Evolutionary conservation across 2,797 vertebrate species (phyloP).

Genomic region (Nannoperca obscura): DNA sequence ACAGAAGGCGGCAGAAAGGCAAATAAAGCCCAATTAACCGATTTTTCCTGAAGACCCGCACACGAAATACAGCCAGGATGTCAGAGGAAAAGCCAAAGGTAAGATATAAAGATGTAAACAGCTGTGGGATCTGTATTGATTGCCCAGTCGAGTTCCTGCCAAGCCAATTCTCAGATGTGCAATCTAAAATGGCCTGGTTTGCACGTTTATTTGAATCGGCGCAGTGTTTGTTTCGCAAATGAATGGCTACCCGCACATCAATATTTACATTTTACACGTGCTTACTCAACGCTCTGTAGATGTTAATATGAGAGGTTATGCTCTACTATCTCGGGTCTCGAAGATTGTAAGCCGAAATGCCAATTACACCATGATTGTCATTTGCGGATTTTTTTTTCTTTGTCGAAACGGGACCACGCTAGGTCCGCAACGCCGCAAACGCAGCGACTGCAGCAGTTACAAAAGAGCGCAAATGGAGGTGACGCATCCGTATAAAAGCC

Average conservation of each 20-base stretch:
- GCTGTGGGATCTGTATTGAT: background rate
- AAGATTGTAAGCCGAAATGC: background rate
- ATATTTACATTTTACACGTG: background rate
- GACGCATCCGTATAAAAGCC: constrained; percentile 46
- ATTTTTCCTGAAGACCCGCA: constrained; percentile 39
- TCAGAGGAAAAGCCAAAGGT: constrained; percentile 97
- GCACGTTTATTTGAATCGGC: constrained; percentile 83
- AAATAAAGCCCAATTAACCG: constrained; percentile 61
- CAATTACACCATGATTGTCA: constrained; percentile 57
- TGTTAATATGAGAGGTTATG: accelerated
- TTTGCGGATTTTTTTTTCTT: constrained; percentile 84
- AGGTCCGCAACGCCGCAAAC: constrained; percentile 79
- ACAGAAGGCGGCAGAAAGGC: constrained; percentile 76
- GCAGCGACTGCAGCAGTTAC: constrained; percentile 76
- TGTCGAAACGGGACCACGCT: constrained; percentile 84
- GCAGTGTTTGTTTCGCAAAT: constrained; percentile 86
- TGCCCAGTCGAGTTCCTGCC: constrained; percentile 13
- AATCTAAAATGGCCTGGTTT: constrained; percentile 83
- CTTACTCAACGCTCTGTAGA: accelerated
- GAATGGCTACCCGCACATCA: constrained; percentile 71
- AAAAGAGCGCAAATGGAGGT: constrained; percentile 53
- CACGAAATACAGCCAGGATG: constrained; percentile 80
- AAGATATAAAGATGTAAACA: constrained; percentile 41
- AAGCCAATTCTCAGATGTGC: constrained; percentile 72
- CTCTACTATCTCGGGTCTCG: accelerated